These are phyloP conservation scores for Halichoeres trimaculatus DNA, from an alignment of 2,113 vertebrate genomes.

Conservation along the genomic window DNA sequence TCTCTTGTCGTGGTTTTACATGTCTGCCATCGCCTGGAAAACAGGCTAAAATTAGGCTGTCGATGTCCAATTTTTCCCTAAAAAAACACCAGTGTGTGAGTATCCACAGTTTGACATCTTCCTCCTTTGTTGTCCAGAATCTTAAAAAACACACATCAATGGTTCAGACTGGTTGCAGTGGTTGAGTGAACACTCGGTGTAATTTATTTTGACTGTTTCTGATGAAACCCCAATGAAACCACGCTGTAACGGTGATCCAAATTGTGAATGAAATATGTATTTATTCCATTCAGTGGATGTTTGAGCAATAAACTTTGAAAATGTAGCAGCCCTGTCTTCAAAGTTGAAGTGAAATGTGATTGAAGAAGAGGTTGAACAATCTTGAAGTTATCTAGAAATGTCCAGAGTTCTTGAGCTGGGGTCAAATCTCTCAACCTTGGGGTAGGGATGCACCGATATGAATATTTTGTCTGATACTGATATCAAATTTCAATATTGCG, in stretches of 20 bases:
- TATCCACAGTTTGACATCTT: not conserved
- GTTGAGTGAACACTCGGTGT: not conserved
- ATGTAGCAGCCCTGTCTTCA: not conserved
- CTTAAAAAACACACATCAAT: not conserved
- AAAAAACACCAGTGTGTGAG: not conserved
- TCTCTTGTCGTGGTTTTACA: constrained; percentile 28
- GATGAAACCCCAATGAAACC: not conserved
- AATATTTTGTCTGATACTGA: too few relatives aligned
- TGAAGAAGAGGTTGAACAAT: too few relatives aligned
- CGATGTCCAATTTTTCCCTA: not conserved
- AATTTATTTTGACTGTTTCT: constrained; percentile 9
- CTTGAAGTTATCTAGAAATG: too few relatives aligned
- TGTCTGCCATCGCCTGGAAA: constrained; percentile 21
- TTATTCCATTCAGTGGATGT: not conserved
- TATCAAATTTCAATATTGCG: too few relatives aligned
- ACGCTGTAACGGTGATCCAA: not conserved
- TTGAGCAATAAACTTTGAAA: not conserved
- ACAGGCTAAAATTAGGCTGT: constrained; percentile 9
- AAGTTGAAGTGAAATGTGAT: not conserved
- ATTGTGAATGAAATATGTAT: not conserved
- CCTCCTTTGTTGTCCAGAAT: not conserved
- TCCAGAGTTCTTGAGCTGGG: too few relatives aligned
- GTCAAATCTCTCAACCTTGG: too few relatives aligned
- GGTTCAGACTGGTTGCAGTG: not conserved
- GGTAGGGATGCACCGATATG: too few relatives aligned